Evolutionary conservation across 2,113 vertebrate genomes (phyloP).

Genomic region (Equus quagga): DNA sequence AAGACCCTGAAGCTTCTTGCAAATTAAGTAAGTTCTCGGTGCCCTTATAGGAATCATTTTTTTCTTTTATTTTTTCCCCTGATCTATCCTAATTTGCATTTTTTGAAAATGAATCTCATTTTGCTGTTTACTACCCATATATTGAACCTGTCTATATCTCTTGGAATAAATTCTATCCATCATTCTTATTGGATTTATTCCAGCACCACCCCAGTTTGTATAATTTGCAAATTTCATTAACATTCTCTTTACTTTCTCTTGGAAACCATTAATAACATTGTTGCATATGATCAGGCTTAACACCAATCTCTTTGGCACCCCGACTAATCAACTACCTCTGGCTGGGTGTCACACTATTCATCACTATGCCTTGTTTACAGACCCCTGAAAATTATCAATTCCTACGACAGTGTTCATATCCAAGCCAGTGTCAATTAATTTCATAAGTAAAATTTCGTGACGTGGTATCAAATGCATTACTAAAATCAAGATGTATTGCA

Average conservation of each 20-base stretch:
- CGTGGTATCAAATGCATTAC: slow-evolving; percentile 67
- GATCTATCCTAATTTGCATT: slow-evolving; percentile 71
- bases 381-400: slow-evolving; percentile 79
- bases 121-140: slow-evolving; percentile 80
- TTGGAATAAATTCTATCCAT: slow-evolving; percentile 80
- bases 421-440: slow-evolving; percentile 80
- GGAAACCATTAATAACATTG: slow-evolving; percentile 81
- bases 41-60: slow-evolving; percentile 37
- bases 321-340: slow-evolving; percentile 76
- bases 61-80: slow-evolving; percentile 52
- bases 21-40: slow-evolving; percentile 24
- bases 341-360: slow-evolving; percentile 66
- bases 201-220: slow-evolving; percentile 77
- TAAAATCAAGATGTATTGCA: slow-evolving; percentile 79
- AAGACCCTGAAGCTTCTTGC: background rate
- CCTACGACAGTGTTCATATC: slow-evolving; percentile 70
- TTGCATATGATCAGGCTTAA: slow-evolving; percentile 75
- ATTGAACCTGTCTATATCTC: slow-evolving; percentile 81
- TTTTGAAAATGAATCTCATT: slow-evolving; percentile 76
- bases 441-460: slow-evolving; percentile 78
- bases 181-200: slow-evolving; percentile 78
- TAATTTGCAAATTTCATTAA: slow-evolving; percentile 85
- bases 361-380: slow-evolving; percentile 77
- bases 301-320: slow-evolving; percentile 75
- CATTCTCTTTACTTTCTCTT: slow-evolving; percentile 81